Evolutionary conservation across 1,140 invertebrate genomes (phyloP).

Genomic region (Zophobas morio): DNA sequence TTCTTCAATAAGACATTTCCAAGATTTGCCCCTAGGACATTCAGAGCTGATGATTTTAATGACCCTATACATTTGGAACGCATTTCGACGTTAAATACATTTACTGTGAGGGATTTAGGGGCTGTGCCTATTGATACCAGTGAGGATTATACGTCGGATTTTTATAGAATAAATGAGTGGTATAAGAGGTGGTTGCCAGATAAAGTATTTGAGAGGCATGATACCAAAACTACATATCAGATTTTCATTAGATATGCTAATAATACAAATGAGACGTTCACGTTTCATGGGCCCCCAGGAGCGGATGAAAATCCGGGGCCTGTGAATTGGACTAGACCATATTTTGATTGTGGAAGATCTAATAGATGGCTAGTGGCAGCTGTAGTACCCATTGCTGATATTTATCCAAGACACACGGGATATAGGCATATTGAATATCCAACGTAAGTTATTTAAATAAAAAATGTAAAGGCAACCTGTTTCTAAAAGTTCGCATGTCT

Average conservation of each 20-base stretch:
- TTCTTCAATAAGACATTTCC: conserved; percentile 98
- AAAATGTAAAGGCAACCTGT: too few relatives aligned
- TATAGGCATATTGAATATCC: conserved; percentile 97
- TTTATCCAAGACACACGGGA: conserved; percentile 94
- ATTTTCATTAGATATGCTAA: conserved; percentile 94
- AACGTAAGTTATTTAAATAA: conserved; percentile 76
- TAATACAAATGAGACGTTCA: conserved; percentile 95
- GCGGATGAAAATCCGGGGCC: conserved; percentile 91
- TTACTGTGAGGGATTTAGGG: conserved; percentile 86
- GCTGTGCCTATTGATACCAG: conserved; percentile 81
- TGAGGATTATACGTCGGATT: conserved; percentile 91
- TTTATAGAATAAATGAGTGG: conserved; percentile 95
- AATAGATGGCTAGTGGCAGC: conserved; percentile 97
- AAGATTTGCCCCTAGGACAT: conserved; percentile 94
- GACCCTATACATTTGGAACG: conserved; percentile 93
- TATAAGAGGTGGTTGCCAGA: conserved; percentile 92
- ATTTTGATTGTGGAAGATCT: conserved; percentile 96
- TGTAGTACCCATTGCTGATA: conserved; percentile 94
- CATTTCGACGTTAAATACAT: conserved; percentile 93
- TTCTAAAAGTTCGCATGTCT: too few relatives aligned
- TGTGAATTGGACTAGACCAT: conserved; percentile 94
- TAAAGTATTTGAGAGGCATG: conserved; percentile 83
- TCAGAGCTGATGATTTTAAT: conserved; percentile 92
- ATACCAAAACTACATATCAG: conserved; percentile 95
- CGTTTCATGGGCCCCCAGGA: conserved; percentile 93